Percentiles rank a stretch among this genome's conserved stretches.
These are phyloP conservation scores for Cactoblastis cactorum DNA, from an alignment of 2,888 invertebrate species.

Conservation along the genomic window DNA sequence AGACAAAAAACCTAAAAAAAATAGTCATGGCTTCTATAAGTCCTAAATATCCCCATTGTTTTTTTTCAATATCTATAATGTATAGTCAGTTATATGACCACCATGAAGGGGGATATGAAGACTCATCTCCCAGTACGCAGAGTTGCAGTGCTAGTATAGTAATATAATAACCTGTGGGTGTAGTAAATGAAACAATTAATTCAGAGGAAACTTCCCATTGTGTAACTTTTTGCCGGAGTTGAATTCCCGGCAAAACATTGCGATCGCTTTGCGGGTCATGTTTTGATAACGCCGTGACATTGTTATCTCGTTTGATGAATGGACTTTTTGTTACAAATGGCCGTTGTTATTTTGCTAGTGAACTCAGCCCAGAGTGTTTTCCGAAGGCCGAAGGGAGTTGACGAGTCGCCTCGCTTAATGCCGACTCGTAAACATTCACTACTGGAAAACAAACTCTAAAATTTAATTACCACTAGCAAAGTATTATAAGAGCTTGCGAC, in stretches of 20 bases:
- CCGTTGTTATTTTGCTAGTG: conserved; percentile 67
- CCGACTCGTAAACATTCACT: conserved; percentile 1
- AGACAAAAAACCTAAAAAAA: too few species aligned
- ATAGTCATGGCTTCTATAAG: too few species aligned
- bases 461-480: conserved; percentile 23
- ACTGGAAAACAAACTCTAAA: conserved; percentile 15
- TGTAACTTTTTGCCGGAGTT: conserved; percentile 58
- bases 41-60: too few species aligned
- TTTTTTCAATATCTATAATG: too few species aligned
- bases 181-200: conserved; percentile 61
- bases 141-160: too few species aligned
- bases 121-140: too few species aligned
- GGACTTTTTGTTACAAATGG: conserved; percentile 75
- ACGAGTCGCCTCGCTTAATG: conserved; percentile 15
- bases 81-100: too few species aligned
- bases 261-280: conserved; percentile 71
- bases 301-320: conserved; percentile 76
- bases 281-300: conserved; percentile 74
- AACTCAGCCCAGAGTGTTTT: conserved; percentile 51
- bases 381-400: conserved; percentile 35
- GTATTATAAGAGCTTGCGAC: too few species aligned
- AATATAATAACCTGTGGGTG: conserved; percentile 24
- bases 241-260: conserved; percentile 62
- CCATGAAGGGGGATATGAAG: too few species aligned
- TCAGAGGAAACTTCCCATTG: conserved; percentile 57